Percentiles rank a stretch among this genome's conserved stretches.
phyloP scores from a whole-genome alignment of 2,113 vertebrate species.

The Passer montanus region DNA sequence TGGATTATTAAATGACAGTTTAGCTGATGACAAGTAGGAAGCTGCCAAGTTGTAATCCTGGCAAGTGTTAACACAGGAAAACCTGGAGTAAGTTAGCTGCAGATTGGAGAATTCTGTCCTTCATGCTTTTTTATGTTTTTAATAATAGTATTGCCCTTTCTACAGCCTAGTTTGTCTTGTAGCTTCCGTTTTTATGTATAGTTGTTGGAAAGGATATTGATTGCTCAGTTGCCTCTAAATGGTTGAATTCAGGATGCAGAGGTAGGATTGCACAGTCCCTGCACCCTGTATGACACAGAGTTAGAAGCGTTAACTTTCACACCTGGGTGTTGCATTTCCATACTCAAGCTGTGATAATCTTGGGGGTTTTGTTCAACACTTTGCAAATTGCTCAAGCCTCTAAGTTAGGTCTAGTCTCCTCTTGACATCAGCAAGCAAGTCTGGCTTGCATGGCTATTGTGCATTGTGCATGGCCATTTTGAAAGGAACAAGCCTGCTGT shows the following conservation, averaged over 20 bases:
- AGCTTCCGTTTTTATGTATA: neutral
- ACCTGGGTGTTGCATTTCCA: constrained; percentile 20
- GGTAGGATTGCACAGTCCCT: neutral
- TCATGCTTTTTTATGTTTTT: neutral
- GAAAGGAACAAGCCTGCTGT: neutral
- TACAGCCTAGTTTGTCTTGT: neutral
- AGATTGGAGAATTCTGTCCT: neutral
- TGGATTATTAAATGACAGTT: neutral
- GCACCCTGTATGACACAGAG: neutral
- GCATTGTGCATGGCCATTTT: neutral
- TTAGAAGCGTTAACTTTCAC: constrained; percentile 11
- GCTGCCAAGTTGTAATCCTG: constrained; percentile 1
- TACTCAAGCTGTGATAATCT: neutral
- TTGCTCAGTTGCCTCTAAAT: neutral
- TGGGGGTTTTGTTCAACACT: constrained; percentile 10
- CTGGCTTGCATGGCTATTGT: neutral
- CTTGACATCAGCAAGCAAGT: neutral
- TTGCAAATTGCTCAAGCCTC: neutral
- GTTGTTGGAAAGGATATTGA: neutral
- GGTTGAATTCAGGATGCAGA: neutral
- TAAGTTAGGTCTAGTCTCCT: neutral
- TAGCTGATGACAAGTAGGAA: neutral
- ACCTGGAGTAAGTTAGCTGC: neutral
- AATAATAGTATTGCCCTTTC: neutral
- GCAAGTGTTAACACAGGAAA: neutral